Percentiles rank a stretch among this genome's conserved stretches.
Conservation (phyloP, 2,113 vertebrate genomes). For the Archocentrus centrarchus region DNA sequence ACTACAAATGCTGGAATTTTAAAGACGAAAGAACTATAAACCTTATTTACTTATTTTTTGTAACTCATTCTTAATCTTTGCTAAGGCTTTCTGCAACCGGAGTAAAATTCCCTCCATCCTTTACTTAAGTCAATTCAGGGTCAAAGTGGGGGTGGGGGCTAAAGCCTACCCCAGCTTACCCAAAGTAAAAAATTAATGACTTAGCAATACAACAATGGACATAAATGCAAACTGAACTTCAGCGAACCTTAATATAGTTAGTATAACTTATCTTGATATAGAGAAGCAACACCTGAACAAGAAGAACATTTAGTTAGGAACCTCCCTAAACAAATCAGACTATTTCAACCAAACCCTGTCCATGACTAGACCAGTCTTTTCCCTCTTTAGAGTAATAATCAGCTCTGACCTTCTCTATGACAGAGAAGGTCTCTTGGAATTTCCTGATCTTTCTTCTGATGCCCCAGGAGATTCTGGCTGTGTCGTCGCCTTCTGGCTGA, state of each 20-base stretch:
- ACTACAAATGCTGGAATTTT: neutral
- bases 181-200: neutral
- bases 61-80: neutral
- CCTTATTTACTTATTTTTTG: neutral
- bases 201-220: neutral
- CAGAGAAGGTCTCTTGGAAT: slow-evolving; percentile 87
- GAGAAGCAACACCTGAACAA: neutral
- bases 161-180: neutral
- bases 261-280: neutral
- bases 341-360: neutral
- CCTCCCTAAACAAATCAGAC: neutral
- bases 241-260: neutral
- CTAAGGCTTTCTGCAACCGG: neutral
- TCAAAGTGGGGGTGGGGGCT: neutral
- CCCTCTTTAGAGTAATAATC: neutral
- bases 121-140: neutral
- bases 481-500: slow-evolving; percentile 80
- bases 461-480: slow-evolving; percentile 84
- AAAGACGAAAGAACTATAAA: neutral
- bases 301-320: neutral
- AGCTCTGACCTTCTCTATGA: slow-evolving; percentile 86
- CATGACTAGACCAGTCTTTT: too few species aligned
- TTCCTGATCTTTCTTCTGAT: slow-evolving; percentile 66
- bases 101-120: neutral
- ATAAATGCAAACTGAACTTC: neutral